Base-by-base conservation (phyloP, 2,888 invertebrate genomes). In the Pollenia angustigena region DNA sequence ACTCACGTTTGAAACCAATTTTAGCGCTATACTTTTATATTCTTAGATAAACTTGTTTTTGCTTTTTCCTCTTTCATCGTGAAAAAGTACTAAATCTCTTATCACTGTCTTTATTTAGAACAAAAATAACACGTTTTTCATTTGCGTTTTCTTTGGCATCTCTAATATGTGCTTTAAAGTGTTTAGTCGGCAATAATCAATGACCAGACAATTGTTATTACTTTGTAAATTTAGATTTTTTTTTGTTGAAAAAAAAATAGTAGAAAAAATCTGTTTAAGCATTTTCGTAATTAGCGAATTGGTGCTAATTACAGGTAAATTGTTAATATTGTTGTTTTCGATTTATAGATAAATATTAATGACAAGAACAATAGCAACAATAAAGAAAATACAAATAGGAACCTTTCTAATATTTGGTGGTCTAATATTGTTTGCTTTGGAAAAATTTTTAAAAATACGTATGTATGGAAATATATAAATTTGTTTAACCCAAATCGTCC, bases 151-250 rank as follows among this genome's bases (percentile, higher is more conserved):
- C 48, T 11, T 58, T 18, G 40, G 40, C 32, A 68, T 69, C 52
- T 60, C 11, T 48, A 54, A 62, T 71, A 76, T 83, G 82, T 85
- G 32, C 48, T 83, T 32, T 32, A 56, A 79, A 79, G 18, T 54
- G 54, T 76, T 84, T 84, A 72, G 87, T 74, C 87, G 87, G 87
- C 81, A 76, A 62, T 76, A 78, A 76, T 84, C 84, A 84, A 81
- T 87, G 75, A 75, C 75, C 83, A 79, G 84, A 87, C 71, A 87
- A 76, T 84, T 85, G 56, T 68, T 66, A 11, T 66, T 46, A 46
- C 14, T 62, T 81, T 64, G 40, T 71, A 14, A 32, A 32, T 32
- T 32, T 54, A 11, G 4, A 16, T 75, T 32, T 46, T 83, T 44
- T 52, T 76, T 16, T 69, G 1, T 9, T 40, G 40, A 2, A 14